A percentile compares a stretch with the other conserved stretches of the same genome.
Evolutionary conservation across 1,140 invertebrate species (phyloP).

Genomic region (Probaryconus sp.): DNA sequence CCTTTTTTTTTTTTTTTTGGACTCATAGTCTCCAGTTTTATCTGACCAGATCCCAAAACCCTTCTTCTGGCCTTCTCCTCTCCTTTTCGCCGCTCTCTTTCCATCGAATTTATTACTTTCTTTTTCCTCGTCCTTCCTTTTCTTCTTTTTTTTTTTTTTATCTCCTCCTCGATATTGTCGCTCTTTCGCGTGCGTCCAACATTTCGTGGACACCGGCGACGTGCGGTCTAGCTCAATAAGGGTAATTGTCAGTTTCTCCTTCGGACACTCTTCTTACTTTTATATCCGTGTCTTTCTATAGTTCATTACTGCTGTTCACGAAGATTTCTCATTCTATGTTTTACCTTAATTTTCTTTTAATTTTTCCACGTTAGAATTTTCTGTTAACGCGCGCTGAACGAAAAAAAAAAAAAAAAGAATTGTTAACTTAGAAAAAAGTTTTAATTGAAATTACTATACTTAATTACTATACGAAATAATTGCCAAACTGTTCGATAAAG

Average conservation of each 20-base stretch:
- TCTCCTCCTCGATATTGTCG: conserved; percentile 50
- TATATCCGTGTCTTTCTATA: conserved; percentile 40
- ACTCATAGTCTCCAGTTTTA: conserved; percentile 66
- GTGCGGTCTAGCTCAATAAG: conserved; percentile 69
- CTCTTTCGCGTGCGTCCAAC: conserved; percentile 58
- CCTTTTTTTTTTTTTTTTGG: too few species aligned
- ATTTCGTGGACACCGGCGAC: conserved; percentile 69
- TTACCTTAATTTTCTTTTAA: too few species aligned
- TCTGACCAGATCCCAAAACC: conserved; percentile 52
- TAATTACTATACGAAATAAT: too few species aligned
- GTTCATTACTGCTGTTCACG: conserved; percentile 8
- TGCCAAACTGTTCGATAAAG: too few species aligned
- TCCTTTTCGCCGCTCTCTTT: conserved; percentile 23
- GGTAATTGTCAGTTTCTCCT: conserved; percentile 63
- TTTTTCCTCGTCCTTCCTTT: conserved; percentile 14
- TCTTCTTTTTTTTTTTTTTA: conserved; percentile 26
- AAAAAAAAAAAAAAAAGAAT: too few species aligned
- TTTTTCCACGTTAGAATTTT: too few species aligned
- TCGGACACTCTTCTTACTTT: conserved; percentile 37
- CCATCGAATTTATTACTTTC: too few species aligned
- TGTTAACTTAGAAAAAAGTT: too few species aligned
- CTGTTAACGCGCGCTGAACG: too few species aligned
- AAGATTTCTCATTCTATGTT: not conserved
- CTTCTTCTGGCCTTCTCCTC: conserved; percentile 29
- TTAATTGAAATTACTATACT: too few species aligned